These are phyloP conservation scores for Trichosurus vulpecula DNA, from an alignment of 2,797 vertebrate genomes.

Conservation along the genomic window DNA sequence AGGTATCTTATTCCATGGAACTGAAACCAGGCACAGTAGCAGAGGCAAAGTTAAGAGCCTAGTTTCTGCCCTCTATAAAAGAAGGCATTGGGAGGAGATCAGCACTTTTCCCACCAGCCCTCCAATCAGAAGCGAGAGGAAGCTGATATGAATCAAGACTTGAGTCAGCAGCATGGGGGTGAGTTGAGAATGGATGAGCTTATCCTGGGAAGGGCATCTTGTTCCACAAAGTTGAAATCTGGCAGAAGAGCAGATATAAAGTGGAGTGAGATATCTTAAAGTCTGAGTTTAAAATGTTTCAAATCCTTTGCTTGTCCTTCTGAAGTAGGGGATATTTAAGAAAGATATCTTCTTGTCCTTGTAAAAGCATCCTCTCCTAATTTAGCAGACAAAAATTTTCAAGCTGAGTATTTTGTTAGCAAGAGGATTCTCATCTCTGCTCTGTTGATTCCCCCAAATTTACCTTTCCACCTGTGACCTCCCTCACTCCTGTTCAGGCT, in stretches of 20 bases:
- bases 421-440: neutral
- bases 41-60: neutral
- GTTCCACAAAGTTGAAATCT: neutral
- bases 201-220: neutral
- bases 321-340: neutral
- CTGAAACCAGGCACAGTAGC: neutral
- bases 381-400: neutral
- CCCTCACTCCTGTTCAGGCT: neutral
- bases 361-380: neutral
- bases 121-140: neutral
- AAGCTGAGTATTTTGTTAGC: neutral
- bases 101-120: neutral
- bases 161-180: neutral
- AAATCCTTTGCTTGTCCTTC: neutral
- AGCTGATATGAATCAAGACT: neutral
- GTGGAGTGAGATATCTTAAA: neutral
- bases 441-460: neutral
- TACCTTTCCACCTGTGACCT: neutral
- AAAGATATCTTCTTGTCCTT: neutral
- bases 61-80: neutral
- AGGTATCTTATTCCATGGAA: neutral
- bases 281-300: neutral
- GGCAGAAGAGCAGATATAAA: neutral
- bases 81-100: neutral
- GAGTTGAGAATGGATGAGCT: neutral